A percentile compares a stretch with the other conserved stretches of the same genome.
Evolutionary conservation across 2,113 vertebrate genomes (phyloP).

Genomic region (Muntiacus reevesi): DNA sequence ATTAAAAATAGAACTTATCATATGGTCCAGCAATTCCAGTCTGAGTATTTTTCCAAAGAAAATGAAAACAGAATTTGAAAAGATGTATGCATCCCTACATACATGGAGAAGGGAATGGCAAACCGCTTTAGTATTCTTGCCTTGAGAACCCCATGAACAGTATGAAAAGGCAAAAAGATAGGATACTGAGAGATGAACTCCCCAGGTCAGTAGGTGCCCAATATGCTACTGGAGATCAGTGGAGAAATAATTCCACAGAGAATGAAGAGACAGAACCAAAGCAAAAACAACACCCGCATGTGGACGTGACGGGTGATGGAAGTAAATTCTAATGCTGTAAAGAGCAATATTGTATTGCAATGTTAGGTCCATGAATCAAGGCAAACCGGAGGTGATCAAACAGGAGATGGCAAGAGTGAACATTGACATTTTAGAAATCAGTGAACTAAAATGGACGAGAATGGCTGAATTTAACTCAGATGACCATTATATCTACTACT

Average conservation of each 20-base stretch:
- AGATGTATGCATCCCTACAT: neutral
- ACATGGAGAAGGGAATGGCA: neutral
- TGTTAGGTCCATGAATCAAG: neutral
- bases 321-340: neutral
- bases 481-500: no score
- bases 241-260: neutral
- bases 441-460: no score
- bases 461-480: no score
- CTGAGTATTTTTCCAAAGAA: neutral
- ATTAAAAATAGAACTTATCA: neutral
- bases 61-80: neutral
- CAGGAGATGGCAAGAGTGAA: no score
- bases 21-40: neutral
- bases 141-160: neutral
- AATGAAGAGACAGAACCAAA: neutral
- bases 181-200: neutral
- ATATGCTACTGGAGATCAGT: neutral
- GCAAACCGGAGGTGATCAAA: neutral
- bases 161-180: neutral
- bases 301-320: neutral
- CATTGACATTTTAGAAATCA: no score
- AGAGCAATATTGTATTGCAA: neutral
- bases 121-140: neutral
- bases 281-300: neutral
- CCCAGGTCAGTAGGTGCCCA: neutral